A percentile compares a stretch with the other conserved stretches of the same genome.
phyloP scores from a whole-genome alignment of 2,888 invertebrate species.

The Papilio gigon region DNA sequence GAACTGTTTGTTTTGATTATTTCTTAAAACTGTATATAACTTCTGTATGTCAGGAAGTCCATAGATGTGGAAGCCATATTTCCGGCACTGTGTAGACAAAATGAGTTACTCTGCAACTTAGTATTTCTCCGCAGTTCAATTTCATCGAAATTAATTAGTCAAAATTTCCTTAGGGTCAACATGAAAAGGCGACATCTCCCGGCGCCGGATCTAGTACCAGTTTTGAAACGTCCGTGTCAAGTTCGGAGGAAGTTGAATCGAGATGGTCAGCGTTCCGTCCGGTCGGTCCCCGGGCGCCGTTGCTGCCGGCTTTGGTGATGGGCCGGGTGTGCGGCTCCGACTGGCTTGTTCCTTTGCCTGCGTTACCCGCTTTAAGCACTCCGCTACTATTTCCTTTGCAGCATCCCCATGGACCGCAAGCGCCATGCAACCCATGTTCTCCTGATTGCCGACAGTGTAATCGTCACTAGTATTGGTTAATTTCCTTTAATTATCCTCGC shows the following conservation, averaged over 20 bases:
- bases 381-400: slow-evolving; percentile 73
- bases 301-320: slow-evolving; percentile 76
- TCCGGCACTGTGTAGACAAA: too few relatives aligned
- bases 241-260: slow-evolving; percentile 66
- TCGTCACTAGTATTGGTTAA: slow-evolving; percentile 57
- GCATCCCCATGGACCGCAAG: slow-evolving; percentile 63
- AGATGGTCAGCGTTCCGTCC: slow-evolving; percentile 79
- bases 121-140: neutral
- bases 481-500: neutral
- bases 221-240: slow-evolving; percentile 68
- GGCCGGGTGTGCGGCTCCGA: slow-evolving; percentile 79
- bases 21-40: neutral
- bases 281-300: slow-evolving; percentile 74
- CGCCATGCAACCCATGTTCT: slow-evolving; percentile 67
- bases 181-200: slow-evolving; percentile 61
- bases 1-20: neutral
- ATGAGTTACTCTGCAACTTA: neutral
- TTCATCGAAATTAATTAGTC: neutral
- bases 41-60: too few relatives aligned
- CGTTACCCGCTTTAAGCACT: slow-evolving; percentile 68
- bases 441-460: slow-evolving; percentile 79
- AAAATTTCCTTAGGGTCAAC: slow-evolving; percentile 57
- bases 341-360: slow-evolving; percentile 77
- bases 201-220: slow-evolving; percentile 50
- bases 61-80: too few relatives aligned